Conservation (phyloP, 1,140 invertebrate genomes). For the Lepidurus couesii region DNA sequence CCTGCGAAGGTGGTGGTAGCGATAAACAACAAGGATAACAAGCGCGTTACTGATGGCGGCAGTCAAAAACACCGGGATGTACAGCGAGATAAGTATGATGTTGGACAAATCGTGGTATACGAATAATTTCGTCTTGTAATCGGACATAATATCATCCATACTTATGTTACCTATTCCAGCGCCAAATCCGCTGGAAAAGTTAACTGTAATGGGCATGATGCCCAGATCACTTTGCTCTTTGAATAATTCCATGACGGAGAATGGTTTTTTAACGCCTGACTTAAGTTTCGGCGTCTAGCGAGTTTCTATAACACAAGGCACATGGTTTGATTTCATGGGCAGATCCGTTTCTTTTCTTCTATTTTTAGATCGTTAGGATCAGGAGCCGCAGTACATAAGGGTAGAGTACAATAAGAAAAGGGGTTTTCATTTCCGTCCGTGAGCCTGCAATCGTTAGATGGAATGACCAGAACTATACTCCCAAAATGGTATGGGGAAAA, state of each 20-base stretch:
- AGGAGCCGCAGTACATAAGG: neutral
- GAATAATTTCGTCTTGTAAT: neutral
- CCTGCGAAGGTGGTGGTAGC: slow-evolving; percentile 63
- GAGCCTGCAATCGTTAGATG: neutral
- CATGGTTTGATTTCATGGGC: neutral
- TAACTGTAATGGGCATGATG: neutral
- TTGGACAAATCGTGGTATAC: slow-evolving; percentile 35
- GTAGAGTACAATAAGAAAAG: neutral
- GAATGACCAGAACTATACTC: neutral
- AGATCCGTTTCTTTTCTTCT: neutral
- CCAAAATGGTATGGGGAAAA: neutral
- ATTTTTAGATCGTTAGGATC: neutral
- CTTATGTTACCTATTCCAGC: neutral
- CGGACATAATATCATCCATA: neutral
- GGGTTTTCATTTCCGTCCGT: neutral
- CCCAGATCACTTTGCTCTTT: neutral
- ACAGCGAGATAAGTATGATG: slow-evolving; percentile 53
- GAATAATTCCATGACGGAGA: neutral
- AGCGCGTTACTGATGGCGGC: slow-evolving; percentile 57
- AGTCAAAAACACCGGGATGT: slow-evolving; percentile 54
- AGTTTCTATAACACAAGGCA: neutral
- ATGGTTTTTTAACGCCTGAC: neutral
- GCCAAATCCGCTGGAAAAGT: neutral
- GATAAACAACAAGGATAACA: slow-evolving; percentile 59
- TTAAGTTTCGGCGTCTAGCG: neutral